A percentile compares a stretch with the other conserved stretches of the same genome.
Evolutionary conservation across 2,888 invertebrate genomes (phyloP).

Genomic region (Erebia aethiops): DNA sequence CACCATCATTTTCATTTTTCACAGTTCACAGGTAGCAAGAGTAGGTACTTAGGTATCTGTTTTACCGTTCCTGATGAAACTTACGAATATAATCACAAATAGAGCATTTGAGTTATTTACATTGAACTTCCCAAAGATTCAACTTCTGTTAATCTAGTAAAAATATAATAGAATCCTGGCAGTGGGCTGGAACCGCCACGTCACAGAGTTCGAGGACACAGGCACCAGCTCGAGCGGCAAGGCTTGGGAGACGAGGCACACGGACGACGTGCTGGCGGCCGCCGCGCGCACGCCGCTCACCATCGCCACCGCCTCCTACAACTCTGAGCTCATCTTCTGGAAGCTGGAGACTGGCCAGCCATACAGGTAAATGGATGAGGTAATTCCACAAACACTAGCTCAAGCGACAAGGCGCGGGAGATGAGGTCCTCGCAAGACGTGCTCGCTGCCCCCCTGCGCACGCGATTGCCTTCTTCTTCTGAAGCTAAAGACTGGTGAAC

Average conservation of each 20-base stretch:
- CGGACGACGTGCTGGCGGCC: slow-evolving; percentile 89
- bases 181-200: slow-evolving; percentile 89
- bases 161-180: slow-evolving; percentile 84
- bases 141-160: background rate
- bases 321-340: slow-evolving; percentile 92
- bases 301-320: slow-evolving; percentile 89
- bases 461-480: too few species aligned
- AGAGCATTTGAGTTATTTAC: background rate
- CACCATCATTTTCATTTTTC: too few species aligned
- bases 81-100: too few species aligned
- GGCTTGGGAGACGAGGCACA: slow-evolving; percentile 88
- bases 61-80: too few species aligned
- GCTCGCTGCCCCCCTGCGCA: too few species aligned
- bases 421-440: too few species aligned
- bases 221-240: slow-evolving; percentile 81
- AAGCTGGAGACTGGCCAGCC: slow-evolving; percentile 91
- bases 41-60: too few species aligned
- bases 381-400: too few species aligned
- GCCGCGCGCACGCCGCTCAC: slow-evolving; percentile 86
- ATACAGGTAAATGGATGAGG: slow-evolving; percentile 69
- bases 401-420: background rate
- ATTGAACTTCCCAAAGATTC: background rate
- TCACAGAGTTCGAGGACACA: slow-evolving; percentile 85
- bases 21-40: too few species aligned
- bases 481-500: too few species aligned